phyloP scores from a whole-genome alignment of 2,888 invertebrate species.

The Xestoiulus laeticollis region DNA sequence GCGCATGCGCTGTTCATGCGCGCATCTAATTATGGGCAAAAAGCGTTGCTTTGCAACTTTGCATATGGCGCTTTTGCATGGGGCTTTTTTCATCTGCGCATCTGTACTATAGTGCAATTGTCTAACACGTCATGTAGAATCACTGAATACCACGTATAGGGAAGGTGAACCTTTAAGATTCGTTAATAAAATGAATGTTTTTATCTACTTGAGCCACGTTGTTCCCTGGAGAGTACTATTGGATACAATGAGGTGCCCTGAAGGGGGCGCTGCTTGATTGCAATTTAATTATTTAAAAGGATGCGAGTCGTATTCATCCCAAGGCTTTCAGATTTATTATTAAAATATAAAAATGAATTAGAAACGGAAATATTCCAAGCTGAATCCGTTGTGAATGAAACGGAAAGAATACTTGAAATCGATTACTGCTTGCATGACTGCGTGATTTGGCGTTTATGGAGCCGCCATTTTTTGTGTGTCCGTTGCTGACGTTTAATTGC shows the following conservation, averaged over 20 bases:
- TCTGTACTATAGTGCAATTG: too few species aligned
- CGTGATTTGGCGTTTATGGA: constrained; percentile 17
- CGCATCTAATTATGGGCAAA: too few species aligned
- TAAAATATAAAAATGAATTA: not conserved
- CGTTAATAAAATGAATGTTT: too few species aligned
- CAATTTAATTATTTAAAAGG: constrained; percentile 24
- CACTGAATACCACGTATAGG: too few species aligned
- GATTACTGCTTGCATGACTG: constrained; percentile 15
- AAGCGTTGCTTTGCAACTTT: too few species aligned
- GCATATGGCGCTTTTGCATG: too few species aligned
- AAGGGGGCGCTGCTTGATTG: constrained; percentile 16
- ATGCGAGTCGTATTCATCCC: not conserved
- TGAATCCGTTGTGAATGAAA: not conserved
- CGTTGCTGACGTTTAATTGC: not conserved
- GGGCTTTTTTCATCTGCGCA: too few species aligned
- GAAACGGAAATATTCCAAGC: not conserved
- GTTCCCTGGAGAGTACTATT: not conserved
- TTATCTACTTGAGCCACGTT: not conserved
- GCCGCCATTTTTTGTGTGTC: not conserved
- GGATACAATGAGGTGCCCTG: not conserved
- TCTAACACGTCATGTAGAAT: too few species aligned
- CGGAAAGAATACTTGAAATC: constrained; percentile 11
- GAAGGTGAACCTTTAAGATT: too few species aligned
- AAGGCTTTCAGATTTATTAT: not conserved
- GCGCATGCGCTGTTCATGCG: too few species aligned